Evolutionary conservation across 2,797 vertebrate genomes (phyloP), one percentile per base, ranked within the genome.

Genomic region (Hephaestus fuliginosus): DNA sequence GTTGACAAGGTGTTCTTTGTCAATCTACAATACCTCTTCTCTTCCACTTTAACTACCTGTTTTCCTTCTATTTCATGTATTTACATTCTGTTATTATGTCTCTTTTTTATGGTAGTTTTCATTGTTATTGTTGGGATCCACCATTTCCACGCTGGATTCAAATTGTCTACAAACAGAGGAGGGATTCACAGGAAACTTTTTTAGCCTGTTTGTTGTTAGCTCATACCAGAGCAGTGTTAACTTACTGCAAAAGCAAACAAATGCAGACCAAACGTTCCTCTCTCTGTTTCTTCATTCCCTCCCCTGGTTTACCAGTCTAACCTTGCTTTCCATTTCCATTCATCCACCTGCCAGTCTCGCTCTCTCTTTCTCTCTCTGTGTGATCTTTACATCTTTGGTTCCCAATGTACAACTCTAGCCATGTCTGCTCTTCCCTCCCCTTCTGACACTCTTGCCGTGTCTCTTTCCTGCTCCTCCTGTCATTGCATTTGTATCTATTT

Each of bases 401-500:
- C 51, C 43, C n/a, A 71, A 17, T 46, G 22, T 49, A 43, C 20
- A 49, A 65, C 44, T 43, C 14, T 18, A 25, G 14, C 36, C 20
- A 18, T 57, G 30, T 43, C 41, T 28, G 46, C 43, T 46, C 61
- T 7, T 56, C 52, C 33, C 33, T 51, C 66, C 12, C 57, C 46
- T 53, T 25, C 51, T 44, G 25, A 66, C 69, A 68, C 36, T 69
- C 60, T 5, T 60, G 36, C 60, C 63, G 53, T 73, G 36, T 74
- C 53, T 53, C 57, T 68, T 33, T 69, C 46, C 36, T 22, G 30
- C 76, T 78, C 41, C 65, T 72, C 41, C 56, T 58, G 13, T 65
- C 67, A 63, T 87, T 75, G 60, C 74, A 82, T 86, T 77, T 86
- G 67, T 65, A 76, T 80, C 84, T 25, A 30, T 74, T 83, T 75